phyloP scores from a whole-genome alignment of 2,888 invertebrate species.

The Tortrix viridana region DNA sequence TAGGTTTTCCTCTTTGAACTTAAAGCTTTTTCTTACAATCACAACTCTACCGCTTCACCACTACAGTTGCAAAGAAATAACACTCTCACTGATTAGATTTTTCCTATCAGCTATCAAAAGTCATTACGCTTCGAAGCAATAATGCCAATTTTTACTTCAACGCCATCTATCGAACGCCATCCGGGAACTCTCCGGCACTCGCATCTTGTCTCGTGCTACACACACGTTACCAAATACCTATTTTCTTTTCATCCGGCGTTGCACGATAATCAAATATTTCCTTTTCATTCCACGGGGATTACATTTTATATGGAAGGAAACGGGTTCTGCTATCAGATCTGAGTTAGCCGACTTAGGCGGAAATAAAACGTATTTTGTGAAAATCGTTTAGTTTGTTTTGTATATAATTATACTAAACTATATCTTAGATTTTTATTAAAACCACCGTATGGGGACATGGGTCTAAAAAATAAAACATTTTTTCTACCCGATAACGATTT shows the following conservation, averaged over 20 bases:
- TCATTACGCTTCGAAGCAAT: not conserved
- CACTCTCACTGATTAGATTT: too few species aligned
- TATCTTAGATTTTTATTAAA: too few species aligned
- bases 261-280: conserved; percentile 32
- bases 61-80: not conserved
- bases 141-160: not conserved
- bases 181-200: not conserved
- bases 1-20: too few species aligned
- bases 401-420: too few species aligned
- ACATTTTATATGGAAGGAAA: conserved; percentile 15
- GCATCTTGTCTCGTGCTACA: conserved; percentile 2
- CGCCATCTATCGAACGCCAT: not conserved
- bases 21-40: too few species aligned
- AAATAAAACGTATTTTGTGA: too few species aligned
- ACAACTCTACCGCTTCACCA: too few species aligned
- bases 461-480: too few species aligned
- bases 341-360: not conserved
- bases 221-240: conserved; percentile 28
- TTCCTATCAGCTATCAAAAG: not conserved
- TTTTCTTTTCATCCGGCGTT: conserved; percentile 28
- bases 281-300: conserved; percentile 25
- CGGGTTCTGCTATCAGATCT: not conserved
- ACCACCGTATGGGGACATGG: too few species aligned
- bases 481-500: too few species aligned
- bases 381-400: too few species aligned